Base-by-base conservation (phyloP, 2,113 vertebrate species). In the Rhinoptilus africanus region DNA sequence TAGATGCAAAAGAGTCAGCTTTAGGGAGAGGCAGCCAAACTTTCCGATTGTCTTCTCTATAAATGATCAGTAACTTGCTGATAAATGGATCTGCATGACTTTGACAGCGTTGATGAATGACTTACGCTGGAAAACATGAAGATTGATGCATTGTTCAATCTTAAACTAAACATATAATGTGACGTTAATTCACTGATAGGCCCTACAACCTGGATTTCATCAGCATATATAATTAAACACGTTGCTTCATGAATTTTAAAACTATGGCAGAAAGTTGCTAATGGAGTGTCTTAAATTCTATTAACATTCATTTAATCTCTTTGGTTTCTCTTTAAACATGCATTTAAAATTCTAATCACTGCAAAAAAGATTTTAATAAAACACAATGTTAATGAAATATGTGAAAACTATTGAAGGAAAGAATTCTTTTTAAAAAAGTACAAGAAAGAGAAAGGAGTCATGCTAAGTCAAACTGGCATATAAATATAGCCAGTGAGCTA, bases 261-360 rank as follows among this genome's bases (percentile, higher is more conserved):
- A 96, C 79, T 86, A 79, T 4, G 57, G 92, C 89, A 64, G 57
- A 89, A 91, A 96, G 92, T 92, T 97, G 73, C 82, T 95, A 97
- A 97, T 66, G 69, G 66, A 89, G 79, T 77, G 91, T 50, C 95
- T 96, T 91, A 90, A 95, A 96, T 96, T 91, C 94, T 93, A 77
- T 96, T 97, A 97, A 64, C 87, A 87, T 94, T 82, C 66, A 56
- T 80, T 95, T 96, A 92, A 88, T 94, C 89, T 91, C 91, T 93
- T 96, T 92, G 69, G 39, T 80, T 87, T 94, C 91, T 90, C 89
- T 80, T 97, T 91, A 91, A 96, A 88, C 6, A 14, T 4, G 16
- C 39, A 85, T 94, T 97, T 92, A 93, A 92, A 96, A 96, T 97
- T 96, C 86, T 93, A 95, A 96, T 94, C 82, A 87, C 85, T 74